Evolutionary conservation across 2,888 invertebrate species (phyloP), one percentile per base, ranked within the genome.

Genomic region (Zelleria hepariella): DNA sequence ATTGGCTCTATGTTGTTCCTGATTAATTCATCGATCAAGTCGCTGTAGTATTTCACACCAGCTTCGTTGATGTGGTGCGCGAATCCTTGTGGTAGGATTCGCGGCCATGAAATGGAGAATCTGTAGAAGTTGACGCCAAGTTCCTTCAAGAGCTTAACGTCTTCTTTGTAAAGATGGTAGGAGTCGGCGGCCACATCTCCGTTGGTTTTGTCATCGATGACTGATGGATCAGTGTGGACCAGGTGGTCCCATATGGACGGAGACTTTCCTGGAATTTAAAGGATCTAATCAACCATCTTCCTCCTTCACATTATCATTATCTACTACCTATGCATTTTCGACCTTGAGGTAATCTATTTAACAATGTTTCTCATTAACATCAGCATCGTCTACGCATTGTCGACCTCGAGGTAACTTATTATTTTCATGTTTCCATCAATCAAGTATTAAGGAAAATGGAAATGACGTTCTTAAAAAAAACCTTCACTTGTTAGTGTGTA

Each of bases 121-220:
- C 90, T 75, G 67, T 91, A 92, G 67, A 88, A 89, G 61, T 91
- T 71, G 0, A 91, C 69, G 5, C 85, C 82, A 0, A 91, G 68
- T 51, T 87, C 77, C 51, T 74, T 76, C 59, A 88, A 68, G 57
- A 87, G 72, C 61, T 80, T 71, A 0, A 91, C 78, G 64, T 91
- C 91, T 26, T 91, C 86, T 65, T 86, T 78, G 71, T 90, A 92
- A 58, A 82, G 87, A 69, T 92, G 86, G 72, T 93, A 93, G 10
- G 92, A 93, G 71, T 94, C 91, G 32, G 92, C 91, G 0, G 94
- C 91, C 0, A 91, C 72, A 64, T 94, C 92, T 0, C 91, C 94
- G 2, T 42, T 66, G 7, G 61, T 61, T 5, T 53, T 47, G 24
- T 68, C 64, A 26, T 58, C 53, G 18, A 59, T 59, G 10, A 27